These are phyloP conservation scores for Orientallactaga sibirica DNA, from an alignment of 2,797 vertebrate genomes.

Conservation along the genomic window DNA sequence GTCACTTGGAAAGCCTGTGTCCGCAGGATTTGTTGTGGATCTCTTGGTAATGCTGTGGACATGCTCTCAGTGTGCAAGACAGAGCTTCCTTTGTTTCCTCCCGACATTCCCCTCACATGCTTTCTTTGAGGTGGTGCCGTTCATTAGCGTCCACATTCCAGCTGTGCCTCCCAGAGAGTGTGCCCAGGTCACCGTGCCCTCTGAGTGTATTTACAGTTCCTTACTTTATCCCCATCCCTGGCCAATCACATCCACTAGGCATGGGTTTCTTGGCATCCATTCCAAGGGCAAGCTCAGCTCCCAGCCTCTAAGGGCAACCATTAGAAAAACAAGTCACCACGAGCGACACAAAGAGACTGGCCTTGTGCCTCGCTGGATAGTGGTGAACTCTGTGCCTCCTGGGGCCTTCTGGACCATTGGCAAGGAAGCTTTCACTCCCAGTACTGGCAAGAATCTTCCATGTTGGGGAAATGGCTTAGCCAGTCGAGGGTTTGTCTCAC, in stretches of 20 bases:
- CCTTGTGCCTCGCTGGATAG: neutral
- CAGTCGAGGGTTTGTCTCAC: too few species aligned
- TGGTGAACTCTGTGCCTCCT: neutral
- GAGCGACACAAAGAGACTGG: neutral
- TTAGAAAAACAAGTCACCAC: neutral
- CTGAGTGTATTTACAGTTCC: neutral
- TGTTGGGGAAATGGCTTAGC: too few species aligned
- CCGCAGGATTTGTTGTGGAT: neutral
- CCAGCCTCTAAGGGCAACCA: neutral
- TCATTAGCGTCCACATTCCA: neutral
- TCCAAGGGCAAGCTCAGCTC: neutral
- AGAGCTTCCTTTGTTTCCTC: neutral
- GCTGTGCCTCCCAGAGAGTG: neutral
- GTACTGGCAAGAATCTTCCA: accelerated
- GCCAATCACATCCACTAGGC: neutral
- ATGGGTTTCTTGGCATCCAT: neutral
- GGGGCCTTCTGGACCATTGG: neutral
- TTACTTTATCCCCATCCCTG: neutral
- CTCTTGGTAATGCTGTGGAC: neutral
- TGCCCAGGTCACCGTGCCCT: slow-evolving; percentile 58
- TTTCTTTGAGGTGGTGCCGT: neutral
- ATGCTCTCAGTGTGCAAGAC: neutral
- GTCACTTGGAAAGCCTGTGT: neutral
- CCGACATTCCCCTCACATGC: accelerated
- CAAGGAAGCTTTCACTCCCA: neutral